Percentiles rank a stretch among this genome's conserved stretches.
These are phyloP conservation scores for Entomobrya multifasciata DNA, from an alignment of 2,888 invertebrate species.

Conservation along the genomic window DNA sequence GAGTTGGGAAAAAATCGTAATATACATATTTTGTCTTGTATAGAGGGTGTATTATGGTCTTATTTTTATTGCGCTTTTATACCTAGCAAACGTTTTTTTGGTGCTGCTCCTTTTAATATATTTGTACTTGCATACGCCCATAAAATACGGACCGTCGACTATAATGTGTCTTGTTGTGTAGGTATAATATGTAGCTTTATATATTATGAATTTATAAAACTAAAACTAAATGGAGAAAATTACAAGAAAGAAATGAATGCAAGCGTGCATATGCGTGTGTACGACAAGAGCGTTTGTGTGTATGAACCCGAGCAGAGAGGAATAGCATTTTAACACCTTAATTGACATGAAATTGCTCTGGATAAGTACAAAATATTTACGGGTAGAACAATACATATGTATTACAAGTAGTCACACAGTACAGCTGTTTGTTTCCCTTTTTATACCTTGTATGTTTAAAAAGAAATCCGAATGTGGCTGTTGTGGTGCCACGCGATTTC, in stretches of 20 bases:
- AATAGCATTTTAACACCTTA: constrained; percentile 18
- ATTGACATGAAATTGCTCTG: constrained; percentile 55
- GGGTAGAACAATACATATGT: too few species aligned
- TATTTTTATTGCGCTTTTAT: constrained; percentile 15
- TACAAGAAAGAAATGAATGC: constrained; percentile 14
- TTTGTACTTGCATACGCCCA: constrained; percentile 43
- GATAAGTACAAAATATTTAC: too few species aligned
- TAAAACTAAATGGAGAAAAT: constrained; percentile 21
- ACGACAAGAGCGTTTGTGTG: background rate
- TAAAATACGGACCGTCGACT: background rate
- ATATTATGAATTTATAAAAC: constrained; percentile 42
- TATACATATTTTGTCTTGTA: background rate
- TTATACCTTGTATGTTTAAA: too few species aligned
- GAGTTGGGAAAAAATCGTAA: background rate
- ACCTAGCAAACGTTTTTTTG: constrained; percentile 13
- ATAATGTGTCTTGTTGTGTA: constrained; percentile 12
- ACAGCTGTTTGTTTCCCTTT: too few species aligned
- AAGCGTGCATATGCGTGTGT: background rate
- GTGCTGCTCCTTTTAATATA: constrained; percentile 17
- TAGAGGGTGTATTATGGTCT: background rate
- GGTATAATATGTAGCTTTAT: background rate
- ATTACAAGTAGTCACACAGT: too few species aligned
- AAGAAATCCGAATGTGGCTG: too few species aligned
- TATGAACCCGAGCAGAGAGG: too few species aligned
- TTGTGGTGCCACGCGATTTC: too few species aligned